Conservation (phyloP, 1,140 invertebrate genomes). For the Conus ventricosus region DNA sequence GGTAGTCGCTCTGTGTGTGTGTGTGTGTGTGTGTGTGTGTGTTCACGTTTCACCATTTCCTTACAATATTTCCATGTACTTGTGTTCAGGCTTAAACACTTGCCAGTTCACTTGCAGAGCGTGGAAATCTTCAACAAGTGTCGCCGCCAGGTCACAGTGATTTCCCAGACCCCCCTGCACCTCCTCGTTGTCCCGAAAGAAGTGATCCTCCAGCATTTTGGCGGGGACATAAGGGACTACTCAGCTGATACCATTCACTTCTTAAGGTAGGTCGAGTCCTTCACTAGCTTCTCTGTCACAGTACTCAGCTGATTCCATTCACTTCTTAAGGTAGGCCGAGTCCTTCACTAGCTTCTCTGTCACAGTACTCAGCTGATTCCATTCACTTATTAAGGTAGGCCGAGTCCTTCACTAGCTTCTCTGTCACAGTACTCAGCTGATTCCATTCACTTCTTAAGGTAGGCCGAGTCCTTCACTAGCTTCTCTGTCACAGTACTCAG, state of each 20-base stretch:
- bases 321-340: background rate
- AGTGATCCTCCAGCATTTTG: background rate
- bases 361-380: background rate
- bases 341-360: too few species aligned
- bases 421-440: background rate
- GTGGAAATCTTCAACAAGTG: background rate
- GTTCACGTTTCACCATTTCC: background rate
- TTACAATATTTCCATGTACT: background rate
- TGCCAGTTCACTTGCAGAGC: background rate
- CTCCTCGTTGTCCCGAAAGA: conserved; percentile 4
- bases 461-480: too few species aligned
- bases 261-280: background rate
- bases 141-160: background rate
- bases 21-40: background rate
- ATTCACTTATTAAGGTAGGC: background rate
- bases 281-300: too few species aligned
- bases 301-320: background rate
- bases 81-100: background rate
- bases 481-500: too few species aligned
- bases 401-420: too few species aligned
- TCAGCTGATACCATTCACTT: background rate
- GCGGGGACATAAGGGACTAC: background rate
- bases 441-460: background rate
- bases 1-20: background rate
- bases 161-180: background rate